Conservation (phyloP, 2,113 vertebrate species). For the Pomatostomus ruficeps region DNA sequence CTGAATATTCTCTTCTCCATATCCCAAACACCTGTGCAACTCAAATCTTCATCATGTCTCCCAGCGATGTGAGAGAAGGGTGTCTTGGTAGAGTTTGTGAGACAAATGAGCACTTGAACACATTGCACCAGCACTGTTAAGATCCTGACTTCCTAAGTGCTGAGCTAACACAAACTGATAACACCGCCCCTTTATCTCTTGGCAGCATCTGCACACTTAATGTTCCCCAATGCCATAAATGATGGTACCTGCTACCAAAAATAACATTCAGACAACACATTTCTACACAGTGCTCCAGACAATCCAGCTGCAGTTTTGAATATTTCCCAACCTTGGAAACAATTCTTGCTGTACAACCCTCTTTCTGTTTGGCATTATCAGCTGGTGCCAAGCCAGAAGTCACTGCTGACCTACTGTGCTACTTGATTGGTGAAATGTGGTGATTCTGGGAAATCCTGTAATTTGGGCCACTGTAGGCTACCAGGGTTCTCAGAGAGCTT, state of each 20-base stretch:
- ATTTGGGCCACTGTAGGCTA: background rate
- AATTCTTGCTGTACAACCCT: background rate
- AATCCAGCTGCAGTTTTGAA: background rate
- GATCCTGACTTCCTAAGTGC: background rate
- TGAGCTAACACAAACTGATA: background rate
- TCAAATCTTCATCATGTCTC: background rate
- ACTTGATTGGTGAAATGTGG: background rate
- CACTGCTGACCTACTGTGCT: background rate
- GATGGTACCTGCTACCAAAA: background rate
- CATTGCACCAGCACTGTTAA: background rate
- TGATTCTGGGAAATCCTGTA: background rate
- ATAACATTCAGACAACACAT: background rate
- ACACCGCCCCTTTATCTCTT: background rate
- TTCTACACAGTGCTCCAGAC: background rate
- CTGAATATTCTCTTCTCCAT: background rate
- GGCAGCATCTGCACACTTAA: background rate
- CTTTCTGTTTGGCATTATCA: background rate
- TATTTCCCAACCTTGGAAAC: background rate
- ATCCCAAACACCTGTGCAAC: background rate
- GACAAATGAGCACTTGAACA: background rate
- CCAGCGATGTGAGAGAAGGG: background rate
- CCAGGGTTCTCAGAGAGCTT: background rate
- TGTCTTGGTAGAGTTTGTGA: background rate
- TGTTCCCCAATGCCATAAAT: background rate
- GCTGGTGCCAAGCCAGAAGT: background rate